Evolutionary conservation across 1,140 invertebrate species (phyloP), one percentile per base, ranked within the genome.

Genomic region (Nebria ingens): DNA sequence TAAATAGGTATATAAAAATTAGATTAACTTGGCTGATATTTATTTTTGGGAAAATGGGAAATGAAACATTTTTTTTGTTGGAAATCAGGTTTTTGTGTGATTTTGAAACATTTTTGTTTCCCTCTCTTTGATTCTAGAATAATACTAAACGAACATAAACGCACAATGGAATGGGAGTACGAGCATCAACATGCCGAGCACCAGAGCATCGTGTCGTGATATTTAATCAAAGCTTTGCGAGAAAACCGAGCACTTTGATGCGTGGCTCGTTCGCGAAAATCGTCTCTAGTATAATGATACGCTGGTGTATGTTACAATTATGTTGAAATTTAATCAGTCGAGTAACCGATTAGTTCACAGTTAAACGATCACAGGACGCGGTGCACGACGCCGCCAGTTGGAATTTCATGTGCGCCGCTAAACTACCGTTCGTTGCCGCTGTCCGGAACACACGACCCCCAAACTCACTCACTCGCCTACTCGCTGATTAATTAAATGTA

Each of bases 251-350:
- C 40, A 45, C 40, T 45, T 45, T 45, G 40, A 45, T 45, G 40
- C 40, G 40, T 45, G 17, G 40, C 15, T 11, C 40, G 9, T 17
- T 45, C 40, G 40, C 40, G 40, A 45, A 45, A 45, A 45, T 17
- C 40, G 40, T 45, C 40, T 45, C 40, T 45, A 45, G 17, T 45
- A 45, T 45, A 45, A 45, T 45, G 40, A 45, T 45, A 45, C 40
- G 40, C 40, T 45, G 40, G 54, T 61, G 63, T 62, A 68, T 64
- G 66, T 65, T 66, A 69, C 66, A 68, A 69, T 69, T 69, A 69
- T 68, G 68, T 64, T 67, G 68, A 69, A 69, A 68, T 69, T 69
- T 69, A 69, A 69, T 69, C 68, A 69, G 65, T 69, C 62, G 66
- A 65, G 65, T 66, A 67, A 65, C 64, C 57, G 68, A 68, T 69